phyloP scores from a whole-genome alignment of 2,113 vertebrate genomes.

The Gila orcuttii region DNA sequence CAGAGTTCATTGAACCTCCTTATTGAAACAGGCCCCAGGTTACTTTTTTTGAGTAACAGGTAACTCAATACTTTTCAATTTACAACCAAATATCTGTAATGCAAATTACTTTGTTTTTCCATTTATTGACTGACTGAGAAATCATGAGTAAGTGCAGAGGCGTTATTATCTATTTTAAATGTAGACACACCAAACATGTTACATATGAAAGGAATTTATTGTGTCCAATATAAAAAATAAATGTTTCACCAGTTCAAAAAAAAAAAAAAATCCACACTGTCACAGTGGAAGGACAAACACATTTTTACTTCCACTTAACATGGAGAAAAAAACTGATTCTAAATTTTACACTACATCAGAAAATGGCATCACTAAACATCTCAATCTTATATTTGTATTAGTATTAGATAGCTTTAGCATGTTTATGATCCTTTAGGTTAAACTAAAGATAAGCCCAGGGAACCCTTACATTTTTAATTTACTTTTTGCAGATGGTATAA shows the following conservation, averaged over 20 bases:
- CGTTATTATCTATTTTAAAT: neutral
- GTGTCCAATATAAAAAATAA: constrained; percentile 56
- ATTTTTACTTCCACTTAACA: constrained; percentile 43
- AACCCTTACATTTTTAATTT: constrained; percentile 65
- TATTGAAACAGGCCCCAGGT: no score
- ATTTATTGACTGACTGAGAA: no score
- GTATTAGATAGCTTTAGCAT: constrained; percentile 72
- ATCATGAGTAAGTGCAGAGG: no score
- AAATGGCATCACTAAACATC: constrained; percentile 39
- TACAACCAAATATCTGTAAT: no score
- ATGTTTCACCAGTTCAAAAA: constrained; percentile 38
- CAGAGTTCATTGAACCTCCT: no score
- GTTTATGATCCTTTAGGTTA: constrained; percentile 75
- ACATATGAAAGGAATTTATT: constrained; percentile 54
- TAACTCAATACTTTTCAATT: no score
- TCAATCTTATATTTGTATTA: constrained; percentile 38
- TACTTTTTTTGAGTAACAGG: no score
- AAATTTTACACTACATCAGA: constrained; percentile 41
- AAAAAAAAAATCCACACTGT: constrained; percentile 37
- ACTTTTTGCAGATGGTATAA: constrained; percentile 48
- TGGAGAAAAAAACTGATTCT: constrained; percentile 37
- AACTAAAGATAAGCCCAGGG: constrained; percentile 79
- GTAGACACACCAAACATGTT: constrained; percentile 20
- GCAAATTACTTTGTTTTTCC: no score
- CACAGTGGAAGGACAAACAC: constrained; percentile 49